Percentiles rank a stretch among this genome's conserved stretches.
Conservation (phyloP, 2,797 vertebrate genomes). For the Sebastes itinus region DNA sequence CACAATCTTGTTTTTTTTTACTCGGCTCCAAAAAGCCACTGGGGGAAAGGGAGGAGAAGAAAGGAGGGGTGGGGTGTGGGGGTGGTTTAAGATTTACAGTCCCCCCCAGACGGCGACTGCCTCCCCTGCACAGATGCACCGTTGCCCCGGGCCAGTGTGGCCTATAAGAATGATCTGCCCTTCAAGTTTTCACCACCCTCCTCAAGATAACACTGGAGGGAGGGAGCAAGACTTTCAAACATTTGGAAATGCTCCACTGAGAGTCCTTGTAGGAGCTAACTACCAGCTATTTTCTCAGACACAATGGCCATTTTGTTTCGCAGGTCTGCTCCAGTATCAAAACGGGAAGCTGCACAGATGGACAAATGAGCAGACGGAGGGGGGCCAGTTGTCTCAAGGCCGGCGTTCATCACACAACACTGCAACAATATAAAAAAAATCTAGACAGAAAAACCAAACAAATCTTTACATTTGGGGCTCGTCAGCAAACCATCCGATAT, state of each 20-base stretch:
- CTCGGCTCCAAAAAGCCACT: constrained; percentile 59
- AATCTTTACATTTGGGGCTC: constrained; percentile 14
- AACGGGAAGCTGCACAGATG: constrained; percentile 59
- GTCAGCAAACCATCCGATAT: constrained; percentile 11
- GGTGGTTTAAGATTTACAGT: constrained; percentile 74
- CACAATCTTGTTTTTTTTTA: constrained; percentile 62
- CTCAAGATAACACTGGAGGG: constrained; percentile 71
- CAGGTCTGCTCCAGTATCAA: constrained; percentile 50
- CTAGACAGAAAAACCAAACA: not conserved
- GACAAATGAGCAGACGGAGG: constrained; percentile 44
- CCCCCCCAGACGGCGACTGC: constrained; percentile 54
- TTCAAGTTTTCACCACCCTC: constrained; percentile 79
- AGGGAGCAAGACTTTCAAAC: constrained; percentile 62
- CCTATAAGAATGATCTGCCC: constrained; percentile 75
- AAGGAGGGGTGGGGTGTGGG: not conserved
- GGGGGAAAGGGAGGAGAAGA: constrained; percentile 42
- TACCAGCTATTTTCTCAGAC: constrained; percentile 63
- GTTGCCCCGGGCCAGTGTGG: constrained; percentile 64
- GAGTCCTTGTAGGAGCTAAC: constrained; percentile 57
- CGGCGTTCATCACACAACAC: constrained; percentile 10
- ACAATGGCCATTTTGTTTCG: constrained; percentile 72
- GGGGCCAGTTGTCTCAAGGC: constrained; percentile 37
- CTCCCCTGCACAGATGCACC: constrained; percentile 75
- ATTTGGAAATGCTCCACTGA: constrained; percentile 70
- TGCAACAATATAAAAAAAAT: not conserved